Conservation (phyloP, 2,113 vertebrate genomes). For the Ochotona princeps region DNA sequence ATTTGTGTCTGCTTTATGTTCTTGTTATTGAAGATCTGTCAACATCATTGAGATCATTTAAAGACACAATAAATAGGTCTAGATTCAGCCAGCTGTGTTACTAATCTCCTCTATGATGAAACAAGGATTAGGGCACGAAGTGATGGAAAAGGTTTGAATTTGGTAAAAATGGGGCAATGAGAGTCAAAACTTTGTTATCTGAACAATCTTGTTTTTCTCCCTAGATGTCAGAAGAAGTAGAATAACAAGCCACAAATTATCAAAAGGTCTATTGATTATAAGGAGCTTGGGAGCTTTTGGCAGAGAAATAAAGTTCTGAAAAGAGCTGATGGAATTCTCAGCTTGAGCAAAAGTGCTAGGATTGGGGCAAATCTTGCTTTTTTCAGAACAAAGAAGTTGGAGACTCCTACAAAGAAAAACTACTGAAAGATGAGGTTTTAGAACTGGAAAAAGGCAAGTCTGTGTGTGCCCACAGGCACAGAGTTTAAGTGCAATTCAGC, state of each 20-base stretch:
- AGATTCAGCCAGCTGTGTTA: slow-evolving; percentile 59
- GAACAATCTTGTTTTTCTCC: slow-evolving; percentile 40
- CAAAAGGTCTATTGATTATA: slow-evolving; percentile 51
- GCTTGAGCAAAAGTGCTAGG: background rate
- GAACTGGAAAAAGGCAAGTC: background rate
- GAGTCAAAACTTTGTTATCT: slow-evolving; percentile 32
- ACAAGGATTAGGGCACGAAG: slow-evolving; percentile 53
- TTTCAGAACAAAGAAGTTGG: background rate
- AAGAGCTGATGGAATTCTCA: slow-evolving; percentile 38
- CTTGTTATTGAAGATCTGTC: slow-evolving; percentile 74
- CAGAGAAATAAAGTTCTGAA: slow-evolving; percentile 44
- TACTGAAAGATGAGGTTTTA: slow-evolving; percentile 33
- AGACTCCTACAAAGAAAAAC: slow-evolving; percentile 21
- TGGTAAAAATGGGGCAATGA: slow-evolving; percentile 13
- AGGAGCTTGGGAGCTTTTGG: slow-evolving; percentile 22
- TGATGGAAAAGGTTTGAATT: background rate
- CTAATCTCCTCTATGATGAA: slow-evolving; percentile 61
- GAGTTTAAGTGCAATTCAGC: background rate
- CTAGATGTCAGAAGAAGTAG: slow-evolving; percentile 5
- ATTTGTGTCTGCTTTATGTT: slow-evolving; percentile 80
- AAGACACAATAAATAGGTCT: slow-evolving; percentile 69
- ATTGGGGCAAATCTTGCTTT: slow-evolving; percentile 27
- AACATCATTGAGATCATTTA: slow-evolving; percentile 72
- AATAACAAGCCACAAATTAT: slow-evolving; percentile 52
- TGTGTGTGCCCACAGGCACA: background rate